Percentiles rank a stretch among this genome's conserved stretches.
Evolutionary conservation across 2,113 vertebrate genomes (phyloP).

Genomic region (Ophthalmolycus amberensis): DNA sequence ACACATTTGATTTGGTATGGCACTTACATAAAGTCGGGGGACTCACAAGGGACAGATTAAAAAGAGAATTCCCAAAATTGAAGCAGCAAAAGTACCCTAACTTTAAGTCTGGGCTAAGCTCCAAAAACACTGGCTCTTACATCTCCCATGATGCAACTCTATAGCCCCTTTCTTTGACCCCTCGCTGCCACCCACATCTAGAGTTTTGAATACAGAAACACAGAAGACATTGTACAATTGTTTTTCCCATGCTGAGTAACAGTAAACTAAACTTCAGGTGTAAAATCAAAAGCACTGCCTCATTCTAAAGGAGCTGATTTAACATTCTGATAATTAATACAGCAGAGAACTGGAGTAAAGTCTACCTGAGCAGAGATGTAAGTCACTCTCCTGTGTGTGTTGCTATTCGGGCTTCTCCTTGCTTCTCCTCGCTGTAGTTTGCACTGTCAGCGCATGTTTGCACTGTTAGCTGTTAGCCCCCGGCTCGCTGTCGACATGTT

Average conservation of each 20-base stretch:
- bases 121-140: background rate
- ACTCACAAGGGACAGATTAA: background rate
- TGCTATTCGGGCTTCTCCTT: too few species aligned
- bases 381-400: background rate
- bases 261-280: background rate
- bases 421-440: too few species aligned
- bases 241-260: background rate
- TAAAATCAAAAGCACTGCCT: background rate
- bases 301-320: background rate
- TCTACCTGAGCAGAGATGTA: background rate
- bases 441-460: too few species aligned
- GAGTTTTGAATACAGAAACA: background rate
- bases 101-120: background rate
- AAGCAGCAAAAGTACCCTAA: background rate
- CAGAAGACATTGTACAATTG: background rate
- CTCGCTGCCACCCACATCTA: background rate
- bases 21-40: background rate
- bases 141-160: background rate
- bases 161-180: background rate
- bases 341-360: background rate
- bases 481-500: too few species aligned
- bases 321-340: background rate
- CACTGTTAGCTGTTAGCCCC: too few species aligned
- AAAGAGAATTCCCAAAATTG: background rate
- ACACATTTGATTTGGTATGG: background rate